Evolutionary conservation across 2,797 vertebrate species (phyloP).

Genomic region (Sphaeramia orbicularis): DNA sequence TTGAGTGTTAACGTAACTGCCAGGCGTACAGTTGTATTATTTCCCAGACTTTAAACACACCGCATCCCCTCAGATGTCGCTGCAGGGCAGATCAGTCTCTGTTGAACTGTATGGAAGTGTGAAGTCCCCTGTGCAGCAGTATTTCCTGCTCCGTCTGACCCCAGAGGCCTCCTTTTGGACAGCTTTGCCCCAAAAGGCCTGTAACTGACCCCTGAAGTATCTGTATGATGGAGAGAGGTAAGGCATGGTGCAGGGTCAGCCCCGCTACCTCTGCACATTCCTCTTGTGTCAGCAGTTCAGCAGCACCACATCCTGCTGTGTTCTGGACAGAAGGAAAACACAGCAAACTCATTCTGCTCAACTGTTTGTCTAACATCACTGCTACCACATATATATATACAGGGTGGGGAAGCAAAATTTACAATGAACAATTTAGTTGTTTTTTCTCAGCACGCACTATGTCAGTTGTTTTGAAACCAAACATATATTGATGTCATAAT

Average conservation of each 20-base stretch:
- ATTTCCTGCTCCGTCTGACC: conserved; percentile 45
- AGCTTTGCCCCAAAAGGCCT: conserved; percentile 47
- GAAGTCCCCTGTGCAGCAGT: conserved; percentile 48
- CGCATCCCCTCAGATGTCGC: conserved; percentile 30
- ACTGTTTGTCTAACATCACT: conserved; percentile 32
- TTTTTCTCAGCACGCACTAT: too few relatives aligned
- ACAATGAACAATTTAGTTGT: too few relatives aligned
- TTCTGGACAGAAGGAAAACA: conserved; percentile 17
- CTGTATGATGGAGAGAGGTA: conserved; percentile 64
- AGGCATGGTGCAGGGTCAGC: conserved; percentile 67
- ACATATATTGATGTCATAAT: too few relatives aligned
- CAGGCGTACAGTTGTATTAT: conserved; percentile 9
- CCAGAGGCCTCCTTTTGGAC: conserved; percentile 34
- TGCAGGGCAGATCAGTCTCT: not conserved
- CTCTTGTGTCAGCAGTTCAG: conserved; percentile 44
- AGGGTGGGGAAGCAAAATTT: too few relatives aligned
- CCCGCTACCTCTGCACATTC: conserved; percentile 45
- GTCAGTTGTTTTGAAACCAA: too few relatives aligned
- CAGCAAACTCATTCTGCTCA: not conserved
- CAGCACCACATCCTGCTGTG: conserved; percentile 15
- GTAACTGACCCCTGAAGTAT: conserved; percentile 59
- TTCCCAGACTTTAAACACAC: conserved; percentile 27
- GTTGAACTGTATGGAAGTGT: conserved; percentile 21
- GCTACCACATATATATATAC: too few relatives aligned
- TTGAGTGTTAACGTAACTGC: too few relatives aligned